Percentiles rank a stretch among this genome's conserved stretches.
These are phyloP conservation scores for Ophiodon elongatus DNA, from an alignment of 2,113 vertebrate genomes.

Conservation along the genomic window DNA sequence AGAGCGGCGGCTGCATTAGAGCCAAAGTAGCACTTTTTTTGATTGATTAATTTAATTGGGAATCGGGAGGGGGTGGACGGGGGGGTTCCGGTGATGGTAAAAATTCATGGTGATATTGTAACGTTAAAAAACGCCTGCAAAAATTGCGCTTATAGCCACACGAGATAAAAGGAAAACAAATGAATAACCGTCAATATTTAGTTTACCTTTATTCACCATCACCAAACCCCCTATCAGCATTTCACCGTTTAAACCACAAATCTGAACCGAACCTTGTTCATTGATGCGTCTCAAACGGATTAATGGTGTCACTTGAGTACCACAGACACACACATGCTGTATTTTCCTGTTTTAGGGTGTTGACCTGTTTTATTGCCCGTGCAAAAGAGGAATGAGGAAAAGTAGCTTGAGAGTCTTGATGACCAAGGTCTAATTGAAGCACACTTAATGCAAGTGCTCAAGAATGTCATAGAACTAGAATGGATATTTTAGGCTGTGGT, in stretches of 20 bases:
- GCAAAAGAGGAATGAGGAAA: not conserved
- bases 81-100: not conserved
- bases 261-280: not conserved
- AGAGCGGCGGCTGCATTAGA: not conserved
- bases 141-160: not conserved
- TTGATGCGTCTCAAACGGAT: not conserved
- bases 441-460: not conserved
- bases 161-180: not conserved
- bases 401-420: not conserved
- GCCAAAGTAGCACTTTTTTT: too few relatives aligned
- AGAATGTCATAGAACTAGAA: conserved; percentile 5
- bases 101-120: not conserved
- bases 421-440: not conserved
- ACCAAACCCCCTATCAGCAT: not conserved
- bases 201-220: not conserved
- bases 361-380: conserved; percentile 19
- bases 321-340: not conserved
- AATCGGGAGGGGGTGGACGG: too few relatives aligned
- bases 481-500: not conserved
- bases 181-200: not conserved
- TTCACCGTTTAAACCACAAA: not conserved
- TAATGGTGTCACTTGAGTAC: not conserved
- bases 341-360: not conserved
- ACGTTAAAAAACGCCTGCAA: not conserved
- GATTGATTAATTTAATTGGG: too few relatives aligned